Evolutionary conservation across 2,113 vertebrate species (phyloP), one percentile per base, ranked within the genome.

Genomic region (Epinephelus fuscoguttatus): DNA sequence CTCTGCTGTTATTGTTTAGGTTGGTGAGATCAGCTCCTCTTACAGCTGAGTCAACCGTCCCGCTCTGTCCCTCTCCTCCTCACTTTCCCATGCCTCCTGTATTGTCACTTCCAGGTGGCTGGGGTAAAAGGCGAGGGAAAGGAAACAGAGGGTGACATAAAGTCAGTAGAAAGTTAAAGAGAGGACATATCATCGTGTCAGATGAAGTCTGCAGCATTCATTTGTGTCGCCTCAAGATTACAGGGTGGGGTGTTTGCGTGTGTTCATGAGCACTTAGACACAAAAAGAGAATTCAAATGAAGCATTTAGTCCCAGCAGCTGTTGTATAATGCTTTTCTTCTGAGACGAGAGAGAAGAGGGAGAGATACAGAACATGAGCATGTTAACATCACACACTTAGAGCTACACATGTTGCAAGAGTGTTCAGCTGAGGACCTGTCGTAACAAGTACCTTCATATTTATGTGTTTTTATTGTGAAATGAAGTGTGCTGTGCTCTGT

Each of bases 21-120:
- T 92, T 86, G 82, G 82, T 86, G 88, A 91, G 91, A 88, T 89
- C 86, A 89, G 82, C 80, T 86, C 66, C 83, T 81, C 88, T 67
- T 53, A 89, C 94, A 94, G 93, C 95, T 95, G 95, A 94, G 89
- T 93, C 93, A 94, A 93, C 92, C 85, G 14, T 80, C 78, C 76
- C 17, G 50, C 70, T 82, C 68, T 66, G 82, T 78, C 33, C 63
- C 18, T 68, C 33, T 88, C 23, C 56, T 82, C 33, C 72, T 50
- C 17, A 0, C 66, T 60, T 50, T 77, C 52, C 69, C n/a, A 40
- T 75, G 23, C 64, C 59, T 76, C 27, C 6, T 56, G 72, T 76
- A 4, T 53, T 70, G 68, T 53, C 63, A 63, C 81, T 82, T 91
- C 67, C 50, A 88, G 82, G 81, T 72, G 76, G 84, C 62, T 63